Conservation (phyloP, 1,140 invertebrate genomes). For the Charaxes varanes region DNA sequence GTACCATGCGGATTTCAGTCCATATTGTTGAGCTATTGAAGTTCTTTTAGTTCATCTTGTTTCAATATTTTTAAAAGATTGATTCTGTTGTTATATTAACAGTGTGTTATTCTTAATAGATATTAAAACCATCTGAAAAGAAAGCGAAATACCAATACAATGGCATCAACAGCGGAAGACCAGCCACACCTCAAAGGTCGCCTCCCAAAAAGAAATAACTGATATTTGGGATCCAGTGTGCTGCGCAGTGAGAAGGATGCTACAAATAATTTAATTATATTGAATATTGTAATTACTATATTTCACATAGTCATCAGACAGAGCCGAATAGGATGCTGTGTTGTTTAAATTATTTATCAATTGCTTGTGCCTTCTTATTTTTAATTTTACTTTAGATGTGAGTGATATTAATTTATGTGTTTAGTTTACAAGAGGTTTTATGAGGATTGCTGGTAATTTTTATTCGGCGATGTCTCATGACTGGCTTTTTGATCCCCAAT, state of each 20-base stretch:
- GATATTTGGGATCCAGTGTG: constrained; percentile 63
- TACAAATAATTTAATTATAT: constrained; percentile 70
- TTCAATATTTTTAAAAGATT: too few species aligned
- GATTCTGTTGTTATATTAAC: background rate
- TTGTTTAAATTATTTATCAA: constrained; percentile 59
- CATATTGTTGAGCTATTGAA: too few species aligned
- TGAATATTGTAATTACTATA: constrained; percentile 62
- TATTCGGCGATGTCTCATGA: constrained; percentile 54
- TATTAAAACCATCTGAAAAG: constrained; percentile 98
- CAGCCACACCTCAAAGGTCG: constrained; percentile 91
- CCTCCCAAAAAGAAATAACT: constrained; percentile 88
- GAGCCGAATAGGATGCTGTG: constrained; percentile 51
- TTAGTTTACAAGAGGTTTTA: constrained; percentile 51
- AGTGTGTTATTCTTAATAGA: constrained; percentile 77
- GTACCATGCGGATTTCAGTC: too few species aligned
- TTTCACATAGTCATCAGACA: constrained; percentile 56
- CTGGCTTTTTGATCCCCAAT: constrained; percentile 59
- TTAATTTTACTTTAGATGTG: constrained; percentile 51
- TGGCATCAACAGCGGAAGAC: constrained; percentile 86
- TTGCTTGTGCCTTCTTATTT: constrained; percentile 65
- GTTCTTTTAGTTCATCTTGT: too few species aligned
- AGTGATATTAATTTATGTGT: constrained; percentile 68
- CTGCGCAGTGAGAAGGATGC: constrained; percentile 69
- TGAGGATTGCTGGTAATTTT: constrained; percentile 31
- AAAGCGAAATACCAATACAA: constrained; percentile 99